A percentile compares a stretch with the other conserved stretches of the same genome.
phyloP scores from a whole-genome alignment of 2,888 invertebrate genomes.

The Pristionchus exspectatus region DNA sequence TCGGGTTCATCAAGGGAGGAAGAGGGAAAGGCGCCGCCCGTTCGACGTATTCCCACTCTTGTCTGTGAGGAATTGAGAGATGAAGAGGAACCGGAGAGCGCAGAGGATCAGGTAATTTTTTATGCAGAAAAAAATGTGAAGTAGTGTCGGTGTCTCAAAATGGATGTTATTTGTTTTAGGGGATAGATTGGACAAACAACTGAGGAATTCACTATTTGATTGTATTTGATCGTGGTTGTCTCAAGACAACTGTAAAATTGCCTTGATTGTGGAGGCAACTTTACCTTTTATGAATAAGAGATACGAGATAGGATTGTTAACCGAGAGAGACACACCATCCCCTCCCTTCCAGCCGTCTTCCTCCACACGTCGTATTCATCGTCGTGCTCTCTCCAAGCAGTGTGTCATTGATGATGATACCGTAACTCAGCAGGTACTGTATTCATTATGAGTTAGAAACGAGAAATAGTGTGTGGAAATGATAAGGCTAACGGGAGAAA shows the following conservation, averaged over 20 bases:
- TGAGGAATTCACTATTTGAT: neutral
- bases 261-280: too few species aligned
- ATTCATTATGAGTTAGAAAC: neutral
- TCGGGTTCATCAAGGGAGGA: constrained; percentile 16
- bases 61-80: constrained; percentile 49
- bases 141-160: neutral
- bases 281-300: neutral
- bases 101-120: neutral
- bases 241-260: too few species aligned
- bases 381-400: constrained; percentile 53
- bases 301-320: neutral
- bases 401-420: constrained; percentile 53
- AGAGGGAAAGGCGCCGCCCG: neutral
- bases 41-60: constrained; percentile 47
- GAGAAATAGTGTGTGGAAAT: neutral
- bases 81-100: constrained; percentile 23
- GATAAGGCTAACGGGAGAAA: too few species aligned
- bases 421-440: neutral
- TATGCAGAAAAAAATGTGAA: neutral
- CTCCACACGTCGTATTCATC: constrained; percentile 8
- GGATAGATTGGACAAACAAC: neutral
- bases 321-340: too few species aligned
- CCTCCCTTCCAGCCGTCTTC: neutral
- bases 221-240: too few species aligned
- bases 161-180: neutral